phyloP scores from a whole-genome alignment of 2,113 vertebrate genomes.

The Corythoichthys haematopterus region DNA sequence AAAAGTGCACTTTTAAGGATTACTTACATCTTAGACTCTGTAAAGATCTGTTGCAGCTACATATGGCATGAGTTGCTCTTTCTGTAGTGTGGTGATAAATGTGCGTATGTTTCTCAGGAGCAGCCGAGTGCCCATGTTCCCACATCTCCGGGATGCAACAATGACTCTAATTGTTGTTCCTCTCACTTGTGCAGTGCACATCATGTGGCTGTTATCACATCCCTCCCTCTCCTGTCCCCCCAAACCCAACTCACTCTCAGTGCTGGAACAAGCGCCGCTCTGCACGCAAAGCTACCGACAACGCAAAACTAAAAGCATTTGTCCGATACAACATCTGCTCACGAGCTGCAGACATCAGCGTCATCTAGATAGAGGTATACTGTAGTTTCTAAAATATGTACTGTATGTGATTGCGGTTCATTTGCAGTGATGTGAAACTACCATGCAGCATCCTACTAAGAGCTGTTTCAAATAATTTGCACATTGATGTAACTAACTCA shows the following conservation, averaged over 20 bases:
- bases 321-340: slow-evolving; percentile 1
- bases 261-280: slow-evolving; percentile 15
- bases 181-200: slow-evolving; percentile 36
- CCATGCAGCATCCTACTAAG: background rate
- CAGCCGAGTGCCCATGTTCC: slow-evolving; percentile 43
- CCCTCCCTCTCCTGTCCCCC: slow-evolving; percentile 1
- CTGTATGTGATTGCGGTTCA: background rate
- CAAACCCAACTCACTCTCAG: slow-evolving; percentile 12
- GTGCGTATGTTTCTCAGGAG: slow-evolving; percentile 48
- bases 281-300: slow-evolving; percentile 27
- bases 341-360: background rate
- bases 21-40: slow-evolving; percentile 12
- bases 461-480: background rate
- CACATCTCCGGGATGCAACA: slow-evolving; percentile 53
- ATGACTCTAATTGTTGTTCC: slow-evolving; percentile 53
- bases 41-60: slow-evolving; percentile 21
- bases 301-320: slow-evolving; percentile 19
- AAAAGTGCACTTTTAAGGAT: slow-evolving; percentile 36
- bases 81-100: slow-evolving; percentile 47
- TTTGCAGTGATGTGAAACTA: background rate
- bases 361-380: background rate
- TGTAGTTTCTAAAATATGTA: background rate
- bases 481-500: background rate
- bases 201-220: slow-evolving; percentile 24
- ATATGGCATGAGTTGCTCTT: slow-evolving; percentile 32